Conservation (phyloP, 1,140 invertebrate genomes). For the Ceratosolen fusciceps region DNA sequence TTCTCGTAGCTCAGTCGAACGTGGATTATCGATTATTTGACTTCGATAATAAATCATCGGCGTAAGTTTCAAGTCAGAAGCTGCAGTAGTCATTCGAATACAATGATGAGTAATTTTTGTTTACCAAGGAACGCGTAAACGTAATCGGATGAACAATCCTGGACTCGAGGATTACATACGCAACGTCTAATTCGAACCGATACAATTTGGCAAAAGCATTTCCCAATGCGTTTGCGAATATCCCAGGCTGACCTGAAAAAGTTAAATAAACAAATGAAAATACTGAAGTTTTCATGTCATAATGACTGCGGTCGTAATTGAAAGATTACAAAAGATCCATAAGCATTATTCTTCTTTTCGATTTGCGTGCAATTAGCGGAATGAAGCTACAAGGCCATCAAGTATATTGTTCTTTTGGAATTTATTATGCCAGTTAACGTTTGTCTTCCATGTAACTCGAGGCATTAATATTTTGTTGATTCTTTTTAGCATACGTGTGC, state of each 20-base stretch:
- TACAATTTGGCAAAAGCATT: neutral
- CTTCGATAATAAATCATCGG: too few relatives aligned
- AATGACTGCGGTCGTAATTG: neutral
- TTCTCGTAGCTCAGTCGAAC: too few relatives aligned
- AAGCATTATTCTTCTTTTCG: neutral
- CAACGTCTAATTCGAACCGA: slow-evolving; percentile 8
- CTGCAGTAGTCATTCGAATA: too few relatives aligned
- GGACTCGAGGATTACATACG: neutral
- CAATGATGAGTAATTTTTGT: too few relatives aligned
- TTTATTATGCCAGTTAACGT: neutral
- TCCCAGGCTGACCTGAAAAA: neutral
- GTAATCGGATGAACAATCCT: too few relatives aligned
- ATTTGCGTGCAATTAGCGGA: neutral
- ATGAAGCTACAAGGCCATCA: neutral
- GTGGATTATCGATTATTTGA: too few relatives aligned
- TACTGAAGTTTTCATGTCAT: neutral
- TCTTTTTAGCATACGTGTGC: too few relatives aligned
- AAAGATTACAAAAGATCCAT: neutral
- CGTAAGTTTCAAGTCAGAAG: too few relatives aligned
- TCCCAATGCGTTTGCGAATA: slow-evolving; percentile 1
- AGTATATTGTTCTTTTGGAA: neutral
- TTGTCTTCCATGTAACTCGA: neutral
- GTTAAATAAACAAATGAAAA: neutral
- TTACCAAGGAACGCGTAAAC: too few relatives aligned
- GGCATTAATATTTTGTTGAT: neutral